Conservation (phyloP, 37 sponge, comb jelly and placozoan genomes). For the Spongilla lacustris region DNA sequence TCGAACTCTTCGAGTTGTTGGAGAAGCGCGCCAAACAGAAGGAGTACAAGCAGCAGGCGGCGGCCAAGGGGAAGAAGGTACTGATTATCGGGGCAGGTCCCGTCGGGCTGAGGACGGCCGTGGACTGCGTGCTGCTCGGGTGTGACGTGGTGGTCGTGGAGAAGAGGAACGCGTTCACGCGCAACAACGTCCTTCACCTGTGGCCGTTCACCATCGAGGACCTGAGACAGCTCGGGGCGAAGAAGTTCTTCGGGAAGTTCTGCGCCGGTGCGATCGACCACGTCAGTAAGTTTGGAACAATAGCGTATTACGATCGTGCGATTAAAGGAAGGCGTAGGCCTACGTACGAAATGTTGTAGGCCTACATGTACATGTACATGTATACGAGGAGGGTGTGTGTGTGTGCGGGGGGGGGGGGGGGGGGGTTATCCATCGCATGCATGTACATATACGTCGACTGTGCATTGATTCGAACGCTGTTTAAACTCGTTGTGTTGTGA, state of each 20-base stretch:
- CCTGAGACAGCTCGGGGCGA: conserved; percentile 79
- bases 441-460: no score
- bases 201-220: conserved; percentile 95
- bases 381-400: no score
- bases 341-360: no score
- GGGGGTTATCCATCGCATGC: no score
- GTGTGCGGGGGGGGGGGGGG: no score
- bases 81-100: conserved; percentile 83
- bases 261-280: conserved; percentile 93
- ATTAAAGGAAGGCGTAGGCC: background rate
- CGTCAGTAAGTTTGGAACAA: conserved; percentile 67
- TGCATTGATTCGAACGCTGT: no score
- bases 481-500: no score
- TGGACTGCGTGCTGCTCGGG: conserved; percentile 80
- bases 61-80: conserved; percentile 26
- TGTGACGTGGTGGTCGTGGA: conserved; percentile 78
- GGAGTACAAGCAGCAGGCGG: conserved; percentile 54
- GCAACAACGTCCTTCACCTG: conserved; percentile 92
- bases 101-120: conserved; percentile 81
- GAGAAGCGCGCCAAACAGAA: conserved; percentile 72
- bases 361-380: no score
- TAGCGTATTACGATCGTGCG: background rate
- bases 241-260: conserved; percentile 92
- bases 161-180: conserved; percentile 80
- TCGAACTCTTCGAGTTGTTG: conserved; percentile 55